Evolutionary conservation across 2,797 vertebrate genomes (phyloP), one percentile per base, ranked within the genome.

Genomic region (Salarias fasciatus): DNA sequence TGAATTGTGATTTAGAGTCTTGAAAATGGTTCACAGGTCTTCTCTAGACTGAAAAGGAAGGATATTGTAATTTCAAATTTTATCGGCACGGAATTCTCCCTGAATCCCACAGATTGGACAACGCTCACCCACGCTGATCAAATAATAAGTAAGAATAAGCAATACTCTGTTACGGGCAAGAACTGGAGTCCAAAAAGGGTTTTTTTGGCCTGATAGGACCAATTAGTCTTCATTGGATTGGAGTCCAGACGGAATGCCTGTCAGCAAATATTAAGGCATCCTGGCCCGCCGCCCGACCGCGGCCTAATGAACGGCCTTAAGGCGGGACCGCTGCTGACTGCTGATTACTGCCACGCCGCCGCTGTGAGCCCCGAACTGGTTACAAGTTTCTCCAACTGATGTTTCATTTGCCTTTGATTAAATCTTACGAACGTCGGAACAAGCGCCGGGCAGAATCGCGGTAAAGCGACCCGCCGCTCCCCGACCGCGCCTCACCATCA

Each of bases 221-320:
- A 82, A 87, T 80, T 82, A 77, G 63, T 60, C 52, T 30, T 18
- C 3, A 8, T 8, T 47, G 46, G 64, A 65, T 9, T 36, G 51
- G 45, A 41, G 18, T 82, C 72, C 69, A 45, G 53, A 40, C 28
- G 5, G 58, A 59, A 13, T 8, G 56, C 77, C 74, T 71, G 77
- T 80, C 84, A 77, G 53, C 74, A 62, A 63, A 71, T 56, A 80
- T 61, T 41, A 40, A 81, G 58, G 59, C 63, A 3, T 67, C 50
- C 56, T 59, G 69, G 71, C 44, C 35, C 29, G 62, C 77, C 0
- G 72, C 70, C 65, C 64, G 52, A 24, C 18, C 44, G 42, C 1
- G 56, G 64, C 42, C 69, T 83, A 81, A 78, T 71, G 57, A 84
- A 67, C 7, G 18, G 52, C 83, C 65, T 58, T 0, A 0, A 71